These are phyloP conservation scores for Epirrhoe alternata DNA, from an alignment of 2,888 invertebrate genomes.

Conservation along the genomic window DNA sequence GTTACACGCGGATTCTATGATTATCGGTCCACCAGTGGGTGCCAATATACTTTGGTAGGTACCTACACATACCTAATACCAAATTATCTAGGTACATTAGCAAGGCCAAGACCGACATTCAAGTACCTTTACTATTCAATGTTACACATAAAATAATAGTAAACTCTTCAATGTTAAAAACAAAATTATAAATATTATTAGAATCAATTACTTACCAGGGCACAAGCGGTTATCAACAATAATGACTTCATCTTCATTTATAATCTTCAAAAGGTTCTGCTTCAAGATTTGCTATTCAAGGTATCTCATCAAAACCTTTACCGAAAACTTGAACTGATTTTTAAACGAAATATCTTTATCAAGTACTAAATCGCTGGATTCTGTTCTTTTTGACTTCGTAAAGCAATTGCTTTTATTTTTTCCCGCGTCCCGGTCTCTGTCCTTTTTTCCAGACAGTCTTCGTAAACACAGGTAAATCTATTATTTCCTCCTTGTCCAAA, in stretches of 20 bases:
- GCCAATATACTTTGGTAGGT: no score
- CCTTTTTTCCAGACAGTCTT: not conserved
- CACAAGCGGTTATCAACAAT: slow-evolving; percentile 32
- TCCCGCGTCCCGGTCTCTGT: not conserved
- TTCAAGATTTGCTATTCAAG: no score
- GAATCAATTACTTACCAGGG: slow-evolving; percentile 46
- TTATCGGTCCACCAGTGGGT: no score
- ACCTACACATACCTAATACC: no score
- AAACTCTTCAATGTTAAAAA: not conserved
- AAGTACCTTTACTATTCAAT: no score
- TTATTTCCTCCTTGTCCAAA: no score
- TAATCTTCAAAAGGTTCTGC: not conserved
- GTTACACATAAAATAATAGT: not conserved
- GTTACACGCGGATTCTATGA: no score
- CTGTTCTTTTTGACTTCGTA: not conserved
- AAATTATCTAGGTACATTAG: no score
- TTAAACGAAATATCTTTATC: not conserved
- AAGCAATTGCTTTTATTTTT: not conserved
- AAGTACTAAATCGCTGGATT: not conserved
- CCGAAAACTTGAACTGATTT: no score
- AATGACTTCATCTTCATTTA: slow-evolving; percentile 45
- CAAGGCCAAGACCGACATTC: no score
- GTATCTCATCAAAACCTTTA: no score
- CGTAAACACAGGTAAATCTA: not conserved
- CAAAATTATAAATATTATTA: slow-evolving; percentile 2